Evolutionary conservation across 1,140 invertebrate genomes (phyloP).

Genomic region (Nilaparvata lugens): DNA sequence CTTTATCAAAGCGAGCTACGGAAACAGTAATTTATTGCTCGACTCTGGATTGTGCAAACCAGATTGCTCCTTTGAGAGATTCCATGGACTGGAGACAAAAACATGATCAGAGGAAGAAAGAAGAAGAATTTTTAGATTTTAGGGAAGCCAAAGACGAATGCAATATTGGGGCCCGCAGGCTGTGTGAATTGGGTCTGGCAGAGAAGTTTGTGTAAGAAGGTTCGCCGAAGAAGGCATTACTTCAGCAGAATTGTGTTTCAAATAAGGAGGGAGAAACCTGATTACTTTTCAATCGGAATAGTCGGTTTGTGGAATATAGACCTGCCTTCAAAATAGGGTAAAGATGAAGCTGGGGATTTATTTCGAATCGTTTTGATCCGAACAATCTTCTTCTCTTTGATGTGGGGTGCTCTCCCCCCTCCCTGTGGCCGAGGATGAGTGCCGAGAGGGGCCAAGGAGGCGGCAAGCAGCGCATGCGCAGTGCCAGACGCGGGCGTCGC

Average conservation of each 20-base stretch:
- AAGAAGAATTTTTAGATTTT: too few relatives aligned
- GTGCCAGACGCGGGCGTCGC: not conserved
- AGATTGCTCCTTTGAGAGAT: not conserved
- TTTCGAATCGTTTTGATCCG: not conserved
- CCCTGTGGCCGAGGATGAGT: not conserved
- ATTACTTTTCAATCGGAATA: conserved; percentile 2
- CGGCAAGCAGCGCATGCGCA: not conserved
- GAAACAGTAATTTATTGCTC: not conserved
- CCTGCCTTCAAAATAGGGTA: too few relatives aligned
- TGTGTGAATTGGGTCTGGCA: not conserved
- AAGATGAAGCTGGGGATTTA: not conserved
- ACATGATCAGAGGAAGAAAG: too few relatives aligned
- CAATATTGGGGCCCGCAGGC: not conserved
- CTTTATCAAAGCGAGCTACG: not conserved
- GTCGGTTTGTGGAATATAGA: not conserved
- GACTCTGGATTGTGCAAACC: not conserved
- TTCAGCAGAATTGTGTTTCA: conserved; percentile 3
- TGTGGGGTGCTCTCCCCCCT: not conserved
- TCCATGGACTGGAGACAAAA: not conserved
- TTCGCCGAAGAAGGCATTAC: not conserved
- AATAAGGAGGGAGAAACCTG: conserved; percentile 1
- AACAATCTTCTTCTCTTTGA: conserved; percentile 1
- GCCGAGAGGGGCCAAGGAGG: not conserved
- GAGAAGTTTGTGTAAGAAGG: too few relatives aligned
- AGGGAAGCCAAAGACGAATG: not conserved